A percentile compares a stretch with the other conserved stretches of the same genome.
Conservation (phyloP, 2,113 vertebrate genomes). For the Xyliphius kryptos region DNA sequence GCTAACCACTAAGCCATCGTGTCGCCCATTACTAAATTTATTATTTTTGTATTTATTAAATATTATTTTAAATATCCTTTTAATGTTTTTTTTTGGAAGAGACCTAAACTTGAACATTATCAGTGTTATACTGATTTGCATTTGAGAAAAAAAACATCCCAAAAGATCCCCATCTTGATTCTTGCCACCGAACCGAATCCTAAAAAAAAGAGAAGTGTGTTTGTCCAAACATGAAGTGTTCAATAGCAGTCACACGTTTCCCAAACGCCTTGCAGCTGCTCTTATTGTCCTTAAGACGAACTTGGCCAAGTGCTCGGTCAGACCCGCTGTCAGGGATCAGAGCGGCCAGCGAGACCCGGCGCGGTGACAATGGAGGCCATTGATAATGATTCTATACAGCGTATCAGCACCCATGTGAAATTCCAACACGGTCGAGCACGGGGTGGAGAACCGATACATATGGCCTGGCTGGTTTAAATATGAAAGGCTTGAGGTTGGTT, state of each 20-base stretch:
- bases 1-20: too few relatives aligned
- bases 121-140: too few relatives aligned
- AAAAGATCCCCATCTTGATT: too few relatives aligned
- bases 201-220: constrained; percentile 42
- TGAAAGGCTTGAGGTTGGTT: constrained; percentile 25
- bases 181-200: too few relatives aligned
- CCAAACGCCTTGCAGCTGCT: constrained; percentile 76
- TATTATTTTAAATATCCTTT: too few relatives aligned
- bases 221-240: constrained; percentile 54
- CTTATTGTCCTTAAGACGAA: constrained; percentile 59
- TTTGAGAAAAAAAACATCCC: too few relatives aligned
- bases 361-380: constrained; percentile 50
- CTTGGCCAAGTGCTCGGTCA: constrained; percentile 11
- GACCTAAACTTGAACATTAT: too few relatives aligned
- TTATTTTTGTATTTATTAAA: too few relatives aligned
- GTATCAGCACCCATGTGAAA: constrained; percentile 39
- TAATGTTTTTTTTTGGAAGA: too few relatives aligned
- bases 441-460: constrained; percentile 27
- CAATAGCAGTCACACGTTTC: constrained; percentile 69
- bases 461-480: constrained; percentile 23
- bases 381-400: constrained; percentile 43
- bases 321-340: constrained; percentile 44
- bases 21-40: too few relatives aligned
- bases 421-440: constrained; percentile 49
- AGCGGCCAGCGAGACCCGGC: constrained; percentile 49